These are phyloP conservation scores for Salpingus planirostris DNA, from an alignment of 2,888 invertebrate species.

Conservation along the genomic window DNA sequence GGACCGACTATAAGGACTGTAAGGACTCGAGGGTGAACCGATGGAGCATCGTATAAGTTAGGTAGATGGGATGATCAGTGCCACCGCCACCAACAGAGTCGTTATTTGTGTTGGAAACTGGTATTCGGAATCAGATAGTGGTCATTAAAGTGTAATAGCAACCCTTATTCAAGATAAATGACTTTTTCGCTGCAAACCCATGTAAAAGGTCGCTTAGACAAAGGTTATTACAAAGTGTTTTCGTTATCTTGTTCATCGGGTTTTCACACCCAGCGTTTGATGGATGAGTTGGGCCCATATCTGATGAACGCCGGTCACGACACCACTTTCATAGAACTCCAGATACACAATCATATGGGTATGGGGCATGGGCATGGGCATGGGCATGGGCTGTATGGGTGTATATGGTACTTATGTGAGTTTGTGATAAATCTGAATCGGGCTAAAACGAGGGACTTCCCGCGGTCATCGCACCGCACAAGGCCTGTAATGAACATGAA, in stretches of 20 bases:
- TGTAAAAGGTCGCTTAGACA: slow-evolving; percentile 41
- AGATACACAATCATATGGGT: slow-evolving; percentile 29
- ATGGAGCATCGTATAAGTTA: too few species aligned
- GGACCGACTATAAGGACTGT: too few species aligned
- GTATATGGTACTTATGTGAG: slow-evolving; percentile 15
- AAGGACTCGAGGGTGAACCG: too few species aligned
- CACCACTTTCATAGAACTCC: slow-evolving; percentile 34
- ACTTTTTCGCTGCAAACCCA: slow-evolving; percentile 39
- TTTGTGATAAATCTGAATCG: slow-evolving; percentile 12
- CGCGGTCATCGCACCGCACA: slow-evolving; percentile 7
- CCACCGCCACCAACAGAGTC: slow-evolving; percentile 10
- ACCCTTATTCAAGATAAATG: slow-evolving; percentile 41
- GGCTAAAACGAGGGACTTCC: too few species aligned
- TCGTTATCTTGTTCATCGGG: slow-evolving; percentile 40
- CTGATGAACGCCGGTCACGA: slow-evolving; percentile 42
- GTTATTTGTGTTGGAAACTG: slow-evolving; percentile 19
- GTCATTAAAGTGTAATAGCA: slow-evolving; percentile 35
- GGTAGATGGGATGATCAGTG: too few species aligned
- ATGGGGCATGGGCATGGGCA: too few species aligned
- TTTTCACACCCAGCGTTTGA: slow-evolving; percentile 42
- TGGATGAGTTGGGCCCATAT: slow-evolving; percentile 39
- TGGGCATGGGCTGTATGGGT: too few species aligned
- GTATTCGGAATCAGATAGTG: slow-evolving; percentile 31
- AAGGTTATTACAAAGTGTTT: slow-evolving; percentile 42
- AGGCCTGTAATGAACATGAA: slow-evolving; percentile 6